Percentiles rank a stretch among this genome's conserved stretches.
Conservation (phyloP, 2,888 invertebrate species). For the Cephus pygmeus region DNA sequence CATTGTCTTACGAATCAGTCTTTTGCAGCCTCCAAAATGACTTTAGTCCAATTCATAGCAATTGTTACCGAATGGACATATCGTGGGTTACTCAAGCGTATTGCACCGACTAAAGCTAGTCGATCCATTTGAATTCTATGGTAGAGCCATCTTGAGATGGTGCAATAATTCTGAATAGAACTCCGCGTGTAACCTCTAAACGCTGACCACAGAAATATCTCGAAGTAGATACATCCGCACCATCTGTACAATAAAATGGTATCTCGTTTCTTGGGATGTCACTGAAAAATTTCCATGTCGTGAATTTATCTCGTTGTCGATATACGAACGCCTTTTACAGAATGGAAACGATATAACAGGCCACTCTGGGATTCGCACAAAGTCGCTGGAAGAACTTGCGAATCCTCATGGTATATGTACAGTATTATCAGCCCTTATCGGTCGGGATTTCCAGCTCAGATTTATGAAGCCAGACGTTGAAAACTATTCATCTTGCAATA, state of each 20-base stretch:
- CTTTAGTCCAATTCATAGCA: neutral
- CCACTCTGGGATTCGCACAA: neutral
- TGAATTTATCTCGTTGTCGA: neutral
- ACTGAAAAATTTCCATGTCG: neutral
- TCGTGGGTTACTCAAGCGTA: neutral
- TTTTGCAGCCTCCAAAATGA: neutral
- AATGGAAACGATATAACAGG: neutral
- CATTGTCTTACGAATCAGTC: constrained; percentile 18
- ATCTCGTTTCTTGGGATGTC: neutral
- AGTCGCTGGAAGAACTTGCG: neutral
- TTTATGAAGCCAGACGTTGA: constrained; percentile 54
- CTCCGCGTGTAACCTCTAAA: neutral
- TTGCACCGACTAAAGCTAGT: neutral
- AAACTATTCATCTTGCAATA: constrained; percentile 54
- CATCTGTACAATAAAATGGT: neutral
- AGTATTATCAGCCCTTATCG: constrained; percentile 29
- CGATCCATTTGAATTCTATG: neutral
- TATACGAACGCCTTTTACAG: neutral
- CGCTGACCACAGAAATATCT: neutral
- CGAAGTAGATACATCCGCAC: neutral
- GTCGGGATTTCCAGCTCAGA: constrained; percentile 42
- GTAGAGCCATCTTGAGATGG: neutral
- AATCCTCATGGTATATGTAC: neutral
- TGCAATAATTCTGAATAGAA: neutral
- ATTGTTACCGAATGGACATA: neutral